Evolutionary conservation across 1,140 invertebrate genomes (phyloP).

Genomic region (Brachionus manjavacas): DNA sequence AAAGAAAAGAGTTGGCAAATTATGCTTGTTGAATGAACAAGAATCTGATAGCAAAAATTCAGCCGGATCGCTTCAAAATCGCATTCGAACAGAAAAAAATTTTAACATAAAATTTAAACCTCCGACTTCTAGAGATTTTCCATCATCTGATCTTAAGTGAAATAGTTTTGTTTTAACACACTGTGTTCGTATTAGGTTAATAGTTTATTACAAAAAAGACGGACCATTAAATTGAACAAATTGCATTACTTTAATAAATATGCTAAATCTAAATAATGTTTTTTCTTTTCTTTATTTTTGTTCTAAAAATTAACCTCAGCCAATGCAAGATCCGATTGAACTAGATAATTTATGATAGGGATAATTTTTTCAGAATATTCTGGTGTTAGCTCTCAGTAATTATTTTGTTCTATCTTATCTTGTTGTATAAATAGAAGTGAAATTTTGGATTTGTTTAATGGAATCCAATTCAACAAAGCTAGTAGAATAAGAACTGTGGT

Average conservation of each 20-base stretch:
- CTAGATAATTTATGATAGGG: conserved; percentile 5
- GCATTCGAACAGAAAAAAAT: neutral
- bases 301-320: neutral
- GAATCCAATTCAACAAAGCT: neutral
- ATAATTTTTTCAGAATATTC: neutral
- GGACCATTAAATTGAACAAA: conserved; percentile 3
- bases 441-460: neutral
- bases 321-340: neutral
- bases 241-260: neutral
- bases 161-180: neutral
- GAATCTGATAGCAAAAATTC: neutral
- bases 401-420: neutral
- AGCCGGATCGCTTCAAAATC: neutral
- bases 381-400: neutral
- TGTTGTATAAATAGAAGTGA: conserved; percentile 16
- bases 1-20: neutral
- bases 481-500: neutral
- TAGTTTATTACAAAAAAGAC: neutral
- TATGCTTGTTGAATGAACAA: neutral
- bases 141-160: neutral
- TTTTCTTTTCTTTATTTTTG: neutral
- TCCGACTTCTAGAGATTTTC: neutral
- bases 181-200: neutral
- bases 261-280: neutral
- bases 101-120: neutral